Base-by-base conservation (phyloP, 2,888 invertebrate species). In the Brassicogethes aeneus region DNA sequence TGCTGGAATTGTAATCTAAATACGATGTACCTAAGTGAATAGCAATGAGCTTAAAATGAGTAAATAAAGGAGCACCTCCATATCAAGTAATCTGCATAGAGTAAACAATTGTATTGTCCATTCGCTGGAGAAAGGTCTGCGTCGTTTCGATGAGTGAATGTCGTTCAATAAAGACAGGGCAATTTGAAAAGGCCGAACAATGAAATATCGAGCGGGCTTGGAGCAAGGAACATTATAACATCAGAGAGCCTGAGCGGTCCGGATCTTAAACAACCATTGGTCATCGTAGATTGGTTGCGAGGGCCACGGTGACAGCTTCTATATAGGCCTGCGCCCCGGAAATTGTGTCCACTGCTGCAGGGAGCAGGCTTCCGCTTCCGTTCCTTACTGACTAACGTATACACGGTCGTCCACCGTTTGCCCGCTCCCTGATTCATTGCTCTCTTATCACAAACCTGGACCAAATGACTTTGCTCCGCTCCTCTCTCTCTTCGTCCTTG, bases 261-360 rank as follows among this genome's bases (percentile, higher is more conserved):
- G 64, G 62, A 61, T 60, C 61, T 59, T 53, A 52, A 53, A 58
- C 59, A 61, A 61, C 65, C 66, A 66, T 65, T 65, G 65, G 65
- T 65, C 65, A 66, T 65, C 62, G 58, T 60, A 65, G 65, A 66
- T 66, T 64, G 65, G 64, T 59, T 58, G 56, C 61, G 48, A 48
- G 55, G 50, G 42, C 34, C 50, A 54, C 57, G 59, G 55, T 60
- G 64, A 63, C 64, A 61, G 61, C 54, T 61, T 54, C 57, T 60
- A 61, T 60, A 61, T 59, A 62, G 61, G 59, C 60, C 53, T 54
- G 57, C 56, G 56, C 53, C 51, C 64, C 63, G 68, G 68, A 68
- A 68, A 68, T 68, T 68, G 66, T 68, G 65, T 66, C 66, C 66
- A 64, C 61, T 61, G 62, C 59, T 59, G n/a, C 56, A 45, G 45